Base-by-base conservation (phyloP, 2,797 vertebrate genomes). In the Kryptopterus vitreolus region DNA sequence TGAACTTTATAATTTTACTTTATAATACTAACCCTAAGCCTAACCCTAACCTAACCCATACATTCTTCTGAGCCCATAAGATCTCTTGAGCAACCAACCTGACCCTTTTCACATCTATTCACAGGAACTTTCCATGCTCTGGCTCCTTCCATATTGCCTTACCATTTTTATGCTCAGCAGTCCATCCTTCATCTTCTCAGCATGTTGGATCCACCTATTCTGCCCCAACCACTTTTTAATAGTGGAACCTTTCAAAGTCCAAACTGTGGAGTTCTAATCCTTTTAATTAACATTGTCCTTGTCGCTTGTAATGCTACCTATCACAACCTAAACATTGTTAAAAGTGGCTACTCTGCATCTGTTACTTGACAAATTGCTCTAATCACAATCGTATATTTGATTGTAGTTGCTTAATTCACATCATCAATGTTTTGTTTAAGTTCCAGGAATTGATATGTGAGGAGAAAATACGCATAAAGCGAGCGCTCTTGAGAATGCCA, bases 401-500 rank as follows among this genome's bases (percentile, higher is more conserved):
- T 35, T 55, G 29, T 29, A 33, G 22, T n/a, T n/a, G 48, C 53
- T 8, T 13, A 53, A 33, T 71, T 33, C 33, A 33, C 48, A 52
- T 73, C 10, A 18, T 24, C 3, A 24, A 13, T 1, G 4, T 43
- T 59, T 9, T 46, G 55, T 59, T 75, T 46, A 29, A 15, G 43
- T 58, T n/a, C n/a, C 33, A 74, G 31, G n/a, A 24, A 73, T 57
- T 43, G 8, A 46, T 29, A 9, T 59, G 35, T 75, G 16, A 26
- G 16, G n/a, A 58, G 55, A 77, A 70, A 46, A 16, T 24, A 38
- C 29, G 7, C 43, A 24, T 43, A 58, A 20, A 38, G 20, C 58
- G 55, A 26, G 46, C 22, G 16, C 11, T 16, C 18, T 53, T 62
- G 11, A 70, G 18, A 69, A 59, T 76, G 78, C 73, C 55, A 61